A percentile compares a stretch with the other conserved stretches of the same genome.
phyloP scores from a whole-genome alignment of 2,113 vertebrate species.

The Pelusios castaneus region DNA sequence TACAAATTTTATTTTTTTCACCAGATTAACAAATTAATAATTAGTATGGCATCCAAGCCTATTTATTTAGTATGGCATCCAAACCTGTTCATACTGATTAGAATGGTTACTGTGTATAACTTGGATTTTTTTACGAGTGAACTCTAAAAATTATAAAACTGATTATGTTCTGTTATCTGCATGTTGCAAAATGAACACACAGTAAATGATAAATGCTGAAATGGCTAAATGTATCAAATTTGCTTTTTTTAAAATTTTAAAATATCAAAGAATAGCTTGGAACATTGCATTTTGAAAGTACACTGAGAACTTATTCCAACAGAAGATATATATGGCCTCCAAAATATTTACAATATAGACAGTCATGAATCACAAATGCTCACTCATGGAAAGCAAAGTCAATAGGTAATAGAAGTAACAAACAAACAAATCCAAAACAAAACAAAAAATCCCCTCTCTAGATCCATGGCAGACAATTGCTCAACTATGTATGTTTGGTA shows the following conservation, averaged over 20 bases:
- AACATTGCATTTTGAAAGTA: neutral
- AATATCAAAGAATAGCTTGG: neutral
- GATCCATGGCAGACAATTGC: neutral
- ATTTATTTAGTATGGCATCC: neutral
- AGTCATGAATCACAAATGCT: neutral
- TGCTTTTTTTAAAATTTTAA: neutral
- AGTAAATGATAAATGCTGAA: neutral
- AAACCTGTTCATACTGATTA: neutral
- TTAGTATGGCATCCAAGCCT: neutral
- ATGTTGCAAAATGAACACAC: neutral
- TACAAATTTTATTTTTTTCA: constrained; percentile 4
- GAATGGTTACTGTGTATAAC: neutral
- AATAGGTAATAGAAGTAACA: neutral
- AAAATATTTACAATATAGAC: neutral
- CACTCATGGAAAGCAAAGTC: neutral
- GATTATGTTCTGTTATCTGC: neutral
- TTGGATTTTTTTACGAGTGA: neutral
- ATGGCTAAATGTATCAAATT: neutral
- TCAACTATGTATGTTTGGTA: neutral
- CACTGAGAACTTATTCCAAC: neutral
- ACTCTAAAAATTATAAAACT: neutral
- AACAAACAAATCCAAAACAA: too few species aligned
- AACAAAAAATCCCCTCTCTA: neutral
- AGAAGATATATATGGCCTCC: neutral
- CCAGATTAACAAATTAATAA: neutral